Conservation (phyloP, 1,140 invertebrate genomes). For the Grapholita molesta region DNA sequence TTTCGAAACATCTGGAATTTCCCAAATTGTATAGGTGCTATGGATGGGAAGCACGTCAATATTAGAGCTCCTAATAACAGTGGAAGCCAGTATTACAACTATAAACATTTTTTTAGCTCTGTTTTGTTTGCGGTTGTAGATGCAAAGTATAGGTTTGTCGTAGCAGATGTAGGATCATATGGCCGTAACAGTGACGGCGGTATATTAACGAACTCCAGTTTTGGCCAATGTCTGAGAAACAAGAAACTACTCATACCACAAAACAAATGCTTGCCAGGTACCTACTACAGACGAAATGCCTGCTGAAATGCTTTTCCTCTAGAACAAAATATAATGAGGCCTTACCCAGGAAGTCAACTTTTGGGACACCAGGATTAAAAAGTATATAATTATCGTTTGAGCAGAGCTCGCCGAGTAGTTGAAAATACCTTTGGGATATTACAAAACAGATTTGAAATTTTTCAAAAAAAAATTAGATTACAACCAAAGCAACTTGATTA, state of each 20-base stretch:
- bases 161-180: neutral
- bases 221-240: neutral
- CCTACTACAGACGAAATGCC: neutral
- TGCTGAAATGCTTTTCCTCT: neutral
- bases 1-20: conserved; percentile 2
- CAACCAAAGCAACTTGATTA: no score
- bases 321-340: no score
- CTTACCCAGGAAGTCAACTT: no score
- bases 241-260: neutral
- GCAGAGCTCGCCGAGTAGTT: no score
- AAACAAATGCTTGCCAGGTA: neutral
- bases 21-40: neutral
- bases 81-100: conserved; percentile 10
- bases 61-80: neutral
- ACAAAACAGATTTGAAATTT: no score
- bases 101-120: conserved; percentile 5
- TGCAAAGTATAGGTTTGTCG: neutral
- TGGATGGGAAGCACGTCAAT: neutral
- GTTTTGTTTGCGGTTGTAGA: conserved; percentile 7
- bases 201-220: neutral
- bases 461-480: no score
- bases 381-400: no score
- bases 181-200: neutral
- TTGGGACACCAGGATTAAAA: no score
- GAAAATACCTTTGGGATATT: no score